phyloP scores from a whole-genome alignment of 2,797 vertebrate genomes.

The Leucoraja ocellata region DNA sequence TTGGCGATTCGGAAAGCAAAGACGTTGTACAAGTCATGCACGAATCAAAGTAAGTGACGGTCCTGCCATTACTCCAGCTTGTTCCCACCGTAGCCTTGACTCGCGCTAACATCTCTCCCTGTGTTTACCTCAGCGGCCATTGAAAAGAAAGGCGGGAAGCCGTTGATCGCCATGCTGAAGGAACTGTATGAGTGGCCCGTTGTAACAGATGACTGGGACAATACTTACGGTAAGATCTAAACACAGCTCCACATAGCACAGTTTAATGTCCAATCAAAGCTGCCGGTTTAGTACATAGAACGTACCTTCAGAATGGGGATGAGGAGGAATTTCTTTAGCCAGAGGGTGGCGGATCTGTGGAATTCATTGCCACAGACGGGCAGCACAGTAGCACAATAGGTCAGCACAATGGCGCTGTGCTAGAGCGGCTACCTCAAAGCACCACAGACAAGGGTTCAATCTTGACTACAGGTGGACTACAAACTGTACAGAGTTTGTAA shows the following conservation, averaged over 20 bases:
- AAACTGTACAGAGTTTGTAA: too few relatives aligned
- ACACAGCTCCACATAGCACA: too few relatives aligned
- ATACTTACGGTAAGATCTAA: slow-evolving; percentile 61
- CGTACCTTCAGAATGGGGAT: too few relatives aligned
- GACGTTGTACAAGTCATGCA: slow-evolving; percentile 82
- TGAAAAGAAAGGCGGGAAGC: slow-evolving; percentile 71
- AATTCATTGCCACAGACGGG: too few relatives aligned
- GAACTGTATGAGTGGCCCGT: slow-evolving; percentile 82
- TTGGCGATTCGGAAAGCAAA: slow-evolving; percentile 79
- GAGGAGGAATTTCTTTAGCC: too few relatives aligned
- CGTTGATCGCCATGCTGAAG: slow-evolving; percentile 69
- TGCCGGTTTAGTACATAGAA: neutral
- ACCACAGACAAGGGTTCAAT: too few relatives aligned
- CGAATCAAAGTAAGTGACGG: slow-evolving; percentile 79
- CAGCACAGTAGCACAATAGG: too few relatives aligned
- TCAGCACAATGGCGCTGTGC: too few relatives aligned
- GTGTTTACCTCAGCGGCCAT: slow-evolving; percentile 64
- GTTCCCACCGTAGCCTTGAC: neutral
- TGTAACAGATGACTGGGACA: slow-evolving; percentile 72
- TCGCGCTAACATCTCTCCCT: neutral
- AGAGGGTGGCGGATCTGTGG: too few relatives aligned
- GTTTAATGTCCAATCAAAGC: neutral
- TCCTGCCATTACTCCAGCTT: neutral
- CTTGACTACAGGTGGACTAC: too few relatives aligned
- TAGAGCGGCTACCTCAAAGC: too few relatives aligned